Conservation (phyloP, 1,140 invertebrate genomes). For the Conus betulinus region DNA sequence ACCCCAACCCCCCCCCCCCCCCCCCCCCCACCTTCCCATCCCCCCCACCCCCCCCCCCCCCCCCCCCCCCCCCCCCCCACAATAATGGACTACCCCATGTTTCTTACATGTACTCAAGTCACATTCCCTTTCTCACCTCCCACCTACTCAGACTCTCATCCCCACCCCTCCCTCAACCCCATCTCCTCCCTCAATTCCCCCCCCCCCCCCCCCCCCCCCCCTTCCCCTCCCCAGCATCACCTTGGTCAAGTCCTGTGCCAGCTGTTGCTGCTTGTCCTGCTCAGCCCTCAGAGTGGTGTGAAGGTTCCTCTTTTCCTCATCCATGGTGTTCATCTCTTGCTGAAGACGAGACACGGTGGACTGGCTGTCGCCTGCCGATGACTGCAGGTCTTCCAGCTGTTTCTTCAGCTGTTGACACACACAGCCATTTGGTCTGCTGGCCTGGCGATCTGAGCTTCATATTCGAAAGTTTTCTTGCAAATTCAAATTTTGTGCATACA, state of each 20-base stretch:
- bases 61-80: no score
- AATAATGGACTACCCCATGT: no score
- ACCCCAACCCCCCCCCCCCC: not conserved
- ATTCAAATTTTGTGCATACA: no score
- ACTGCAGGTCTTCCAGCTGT: constrained; percentile 36
- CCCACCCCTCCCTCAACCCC: not conserved
- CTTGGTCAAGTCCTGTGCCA: constrained; percentile 33
- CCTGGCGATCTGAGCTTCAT: no score
- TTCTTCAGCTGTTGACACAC: constrained; percentile 28
- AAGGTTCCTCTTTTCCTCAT: constrained; percentile 44
- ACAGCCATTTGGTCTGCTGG: no score
- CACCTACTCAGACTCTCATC: not conserved
- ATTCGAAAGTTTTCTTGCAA: no score
- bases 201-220: no score
- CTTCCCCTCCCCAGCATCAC: not conserved
- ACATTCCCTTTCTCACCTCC: not conserved
- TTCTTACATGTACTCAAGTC: no score
- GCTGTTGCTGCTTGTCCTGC: constrained; percentile 27
- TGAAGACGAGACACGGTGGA: constrained; percentile 35
- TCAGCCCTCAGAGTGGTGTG: constrained; percentile 34
- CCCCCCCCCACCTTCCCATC: no score
- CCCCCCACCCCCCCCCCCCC: no score
- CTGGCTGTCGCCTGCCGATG: constrained; percentile 38
- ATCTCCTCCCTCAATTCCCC: no score
- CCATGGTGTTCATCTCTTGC: constrained; percentile 30